Base-by-base conservation (phyloP, 2,888 invertebrate genomes). In the Zeuzera pyrina region DNA sequence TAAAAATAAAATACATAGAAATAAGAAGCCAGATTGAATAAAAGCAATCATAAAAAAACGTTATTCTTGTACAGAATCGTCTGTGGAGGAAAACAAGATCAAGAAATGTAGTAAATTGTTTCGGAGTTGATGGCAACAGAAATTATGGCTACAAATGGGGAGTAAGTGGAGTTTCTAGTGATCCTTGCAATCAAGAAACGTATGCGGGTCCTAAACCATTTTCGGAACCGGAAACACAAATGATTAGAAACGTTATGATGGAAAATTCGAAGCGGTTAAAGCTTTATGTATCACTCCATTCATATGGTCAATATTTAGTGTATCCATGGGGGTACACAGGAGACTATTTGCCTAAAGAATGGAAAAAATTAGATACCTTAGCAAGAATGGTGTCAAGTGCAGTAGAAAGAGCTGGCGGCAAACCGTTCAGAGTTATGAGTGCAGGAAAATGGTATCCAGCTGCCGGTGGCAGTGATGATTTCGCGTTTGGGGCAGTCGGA, bases 101-200 rank as follows among this genome's bases (percentile, higher is more conserved):
- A 1, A 60, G 57, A 36, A 44, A 45, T 2, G 37, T 36, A 3
- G 36, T 44, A 2, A 28, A 37, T 0, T 91, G 91, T 45, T 57
- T 45, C 13, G 91, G 92, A 2, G 87, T 87, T 0, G 91, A 91
- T 45, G 86, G 86, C 3, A 91, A 91, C 56, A 71, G 91, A 11
- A 91, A 92, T 66, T 92, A 88, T 52, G 90, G 85, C 11, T 87
- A 78, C 52, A 84, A 88, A 44, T 91, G 91, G 90, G 88, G 85
- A 47, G 87, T 61, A 50, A 87, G 57, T 61, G 87, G 94, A 0
- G 87, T 91, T 0, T 91, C 91, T 31, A 54, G 26, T 1, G 66
- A 86, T 39, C 85, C 86, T 0, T 91, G 91, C 55, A 67, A 83
- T 27, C 43, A 37, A 16, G 87, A 89, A 16, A 86, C 84, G 0